Base-by-base conservation (phyloP, 2,888 invertebrate species). In the Tipula helvola region DNA sequence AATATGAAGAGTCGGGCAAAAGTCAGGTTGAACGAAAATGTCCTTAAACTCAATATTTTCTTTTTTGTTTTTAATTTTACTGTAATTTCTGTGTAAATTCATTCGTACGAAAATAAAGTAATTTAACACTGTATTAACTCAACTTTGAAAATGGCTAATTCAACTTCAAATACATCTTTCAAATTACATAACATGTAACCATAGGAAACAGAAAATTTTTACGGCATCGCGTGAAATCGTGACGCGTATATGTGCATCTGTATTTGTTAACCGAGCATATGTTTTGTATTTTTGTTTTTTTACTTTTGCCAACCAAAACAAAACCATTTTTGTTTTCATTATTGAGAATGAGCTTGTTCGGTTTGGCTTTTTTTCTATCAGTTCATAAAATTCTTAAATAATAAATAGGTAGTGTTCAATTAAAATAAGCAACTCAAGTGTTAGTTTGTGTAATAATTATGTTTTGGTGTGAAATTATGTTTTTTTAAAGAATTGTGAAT, bases 1-100 rank as follows among this genome's bases (percentile, higher is more conserved):
- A 99, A 91, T 99, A 99, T 91, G 99, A 99, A 90, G 99, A 99
- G 90, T 96, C 96, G 0, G 99, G 99, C 36, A 99, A 98, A 90
- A 95, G 96, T 57, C 98, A 99, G 92, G 97, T 99, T 83, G 99
- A 99, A 90, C 94, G 99, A 90, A 99, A 99, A 92, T 97, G 97
- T 89, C 97, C 97, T 87, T 97, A 94, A 92, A 87, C 88, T 28
- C 28, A 18, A 47, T 85, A 18, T 7, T 12, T 44, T 44, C 1
- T 44, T 10, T 7, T 52, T 52, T 52, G 18, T 28, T 71, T 71
- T 8, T 28, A 71, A 10, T 28, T 28, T 71, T 71, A 28, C 71
- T 71, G 28, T 71, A 71, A 71, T 71, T n/a, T 71, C 71, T 71
- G 71, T 71, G 28, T 71, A 71, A 71, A 71, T 71, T 71, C 28